These are phyloP conservation scores for Mastacembelus armatus DNA, from an alignment of 2,797 vertebrate species.

Conservation along the genomic window DNA sequence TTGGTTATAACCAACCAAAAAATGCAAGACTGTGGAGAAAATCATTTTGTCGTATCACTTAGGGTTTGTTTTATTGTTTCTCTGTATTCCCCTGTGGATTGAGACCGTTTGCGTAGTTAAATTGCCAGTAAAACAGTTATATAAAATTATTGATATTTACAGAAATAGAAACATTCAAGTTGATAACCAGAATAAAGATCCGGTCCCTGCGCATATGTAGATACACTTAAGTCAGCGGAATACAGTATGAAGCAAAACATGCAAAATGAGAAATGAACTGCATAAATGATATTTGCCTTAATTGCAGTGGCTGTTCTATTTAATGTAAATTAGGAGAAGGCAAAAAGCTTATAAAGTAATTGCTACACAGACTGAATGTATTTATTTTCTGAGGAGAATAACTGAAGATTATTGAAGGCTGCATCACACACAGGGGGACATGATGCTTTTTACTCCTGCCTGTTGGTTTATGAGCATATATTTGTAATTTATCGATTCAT, in stretches of 20 bases:
- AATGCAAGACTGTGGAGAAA: not conserved
- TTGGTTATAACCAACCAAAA: too few relatives aligned
- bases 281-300: too few relatives aligned
- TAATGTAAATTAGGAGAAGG: slow-evolving; percentile 1
- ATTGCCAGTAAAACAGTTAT: not conserved
- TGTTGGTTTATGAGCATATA: not conserved
- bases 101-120: not conserved
- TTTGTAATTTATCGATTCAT: slow-evolving; percentile 8
- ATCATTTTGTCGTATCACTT: not conserved
- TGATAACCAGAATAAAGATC: not conserved
- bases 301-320: not conserved
- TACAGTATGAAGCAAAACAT: not conserved
- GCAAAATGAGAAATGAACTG: not conserved
- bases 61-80: not conserved
- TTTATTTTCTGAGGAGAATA: not conserved
- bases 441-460: not conserved
- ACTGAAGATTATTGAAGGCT: slow-evolving; percentile 12
- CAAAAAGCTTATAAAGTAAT: not conserved
- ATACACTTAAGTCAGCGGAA: not conserved
- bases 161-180: not conserved
- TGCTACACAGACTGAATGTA: not conserved
- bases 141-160: not conserved
- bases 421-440: not conserved
- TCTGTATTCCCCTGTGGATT: not conserved
- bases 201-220: not conserved